phyloP scores from a whole-genome alignment of 2,888 invertebrate species.

The Antheraea assamensis region DNA sequence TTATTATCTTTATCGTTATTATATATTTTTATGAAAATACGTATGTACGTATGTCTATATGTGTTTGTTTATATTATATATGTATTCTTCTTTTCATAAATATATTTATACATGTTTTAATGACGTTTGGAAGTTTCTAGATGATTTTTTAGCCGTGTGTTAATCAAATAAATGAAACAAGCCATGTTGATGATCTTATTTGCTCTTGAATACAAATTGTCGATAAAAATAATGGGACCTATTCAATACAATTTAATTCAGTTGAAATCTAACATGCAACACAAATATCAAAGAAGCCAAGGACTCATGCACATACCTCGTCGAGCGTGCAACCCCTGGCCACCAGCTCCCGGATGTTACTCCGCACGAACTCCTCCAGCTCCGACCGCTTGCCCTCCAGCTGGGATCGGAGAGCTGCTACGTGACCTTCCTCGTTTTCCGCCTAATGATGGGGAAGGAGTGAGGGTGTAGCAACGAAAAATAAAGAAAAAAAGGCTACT shows the following conservation, averaged over 20 bases:
- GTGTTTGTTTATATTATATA: too few relatives aligned
- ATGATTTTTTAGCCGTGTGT: too few relatives aligned
- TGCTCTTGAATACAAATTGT: too few relatives aligned
- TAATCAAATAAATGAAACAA: too few relatives aligned
- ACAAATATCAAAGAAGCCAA: conserved; percentile 6
- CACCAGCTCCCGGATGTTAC: conserved; percentile 76
- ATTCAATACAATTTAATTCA: background rate
- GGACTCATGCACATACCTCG: conserved; percentile 61
- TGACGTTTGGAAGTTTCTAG: too few relatives aligned
- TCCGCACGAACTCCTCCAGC: conserved; percentile 76
- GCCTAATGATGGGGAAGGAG: conserved; percentile 77
- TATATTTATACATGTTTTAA: too few relatives aligned
- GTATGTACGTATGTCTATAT: too few relatives aligned
- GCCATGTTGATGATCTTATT: too few relatives aligned
- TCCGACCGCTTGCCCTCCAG: conserved; percentile 78
- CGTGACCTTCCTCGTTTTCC: conserved; percentile 84
- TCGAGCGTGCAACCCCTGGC: conserved; percentile 69
- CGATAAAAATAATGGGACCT: background rate
- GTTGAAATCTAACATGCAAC: background rate
- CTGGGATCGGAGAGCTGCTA: conserved; percentile 79
- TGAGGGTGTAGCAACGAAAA: conserved; percentile 25
- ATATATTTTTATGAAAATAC: too few relatives aligned
- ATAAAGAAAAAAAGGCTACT: conserved; percentile 30
- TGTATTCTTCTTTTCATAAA: too few relatives aligned
- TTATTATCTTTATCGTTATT: too few relatives aligned